Percentiles rank a stretch among this genome's conserved stretches.
These are phyloP conservation scores for Acromyrmex echinatior DNA, from an alignment of 1,140 invertebrate species.

Conservation along the genomic window DNA sequence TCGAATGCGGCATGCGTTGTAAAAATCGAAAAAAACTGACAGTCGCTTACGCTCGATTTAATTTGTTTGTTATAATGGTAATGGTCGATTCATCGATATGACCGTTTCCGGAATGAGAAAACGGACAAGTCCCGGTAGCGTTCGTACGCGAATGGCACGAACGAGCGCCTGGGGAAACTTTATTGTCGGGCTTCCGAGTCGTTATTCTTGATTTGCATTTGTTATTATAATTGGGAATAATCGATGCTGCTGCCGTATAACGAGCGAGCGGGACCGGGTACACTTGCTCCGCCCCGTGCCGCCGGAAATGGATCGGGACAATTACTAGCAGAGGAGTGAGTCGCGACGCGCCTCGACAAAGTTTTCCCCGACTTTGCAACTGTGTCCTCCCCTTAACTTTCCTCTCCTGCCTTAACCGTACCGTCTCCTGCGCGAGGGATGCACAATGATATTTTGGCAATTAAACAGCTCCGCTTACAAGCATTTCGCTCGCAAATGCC, in stretches of 20 bases:
- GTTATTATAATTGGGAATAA: conserved; percentile 86
- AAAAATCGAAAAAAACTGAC: neutral
- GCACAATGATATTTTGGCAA: conserved; percentile 62
- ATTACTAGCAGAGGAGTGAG: conserved; percentile 72
- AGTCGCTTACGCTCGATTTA: neutral
- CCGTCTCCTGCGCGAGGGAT: conserved; percentile 23
- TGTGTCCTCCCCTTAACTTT: conserved; percentile 17
- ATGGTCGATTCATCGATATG: neutral
- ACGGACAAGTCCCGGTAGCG: neutral
- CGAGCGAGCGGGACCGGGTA: conserved; percentile 57
- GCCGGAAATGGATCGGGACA: conserved; percentile 80
- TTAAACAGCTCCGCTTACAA: conserved; percentile 56
- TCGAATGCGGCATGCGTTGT: neutral
- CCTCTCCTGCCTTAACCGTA: neutral
- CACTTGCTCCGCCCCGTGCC: neutral
- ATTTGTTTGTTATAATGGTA: conserved; percentile 12
- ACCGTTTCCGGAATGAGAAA: neutral
- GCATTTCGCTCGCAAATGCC: conserved; percentile 32
- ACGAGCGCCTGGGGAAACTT: conserved; percentile 81
- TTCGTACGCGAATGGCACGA: neutral
- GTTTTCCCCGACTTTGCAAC: conserved; percentile 66
- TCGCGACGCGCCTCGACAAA: conserved; percentile 58
- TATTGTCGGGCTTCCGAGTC: conserved; percentile 82
- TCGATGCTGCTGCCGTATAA: conserved; percentile 79
- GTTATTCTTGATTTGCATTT: conserved; percentile 86